Evolutionary conservation across 2,888 invertebrate genomes (phyloP), one percentile per base, ranked within the genome.

Genomic region (Acrocera orbiculus): DNA sequence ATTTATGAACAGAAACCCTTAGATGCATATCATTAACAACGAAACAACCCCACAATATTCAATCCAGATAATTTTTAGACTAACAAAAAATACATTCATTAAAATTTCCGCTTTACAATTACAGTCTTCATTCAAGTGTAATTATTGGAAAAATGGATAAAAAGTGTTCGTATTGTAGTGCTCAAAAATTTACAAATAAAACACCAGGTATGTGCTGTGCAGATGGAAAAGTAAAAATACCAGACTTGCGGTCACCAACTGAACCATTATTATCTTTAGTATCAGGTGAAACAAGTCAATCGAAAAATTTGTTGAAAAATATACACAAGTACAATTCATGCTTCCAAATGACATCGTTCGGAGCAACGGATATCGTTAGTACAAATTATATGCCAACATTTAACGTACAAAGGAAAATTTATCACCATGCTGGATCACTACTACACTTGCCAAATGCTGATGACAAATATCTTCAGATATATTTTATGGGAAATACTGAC

Each of bases 181-280:
- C 28, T 9, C 9, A 16, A 8, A 28, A 28, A 28, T 28, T 16
- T 10, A 15, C 8, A 28, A 16, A 28, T 4, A 17, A 28, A 17
- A 16, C 28, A 14, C 9, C 4, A 17, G 28, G 28, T 3, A 28
- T 28, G 28, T 28, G 16, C 28, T 28, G 28, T 8, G 5, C 17
- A 17, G 7, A n/a, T 29, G 29, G 29, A 11, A 29, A 29, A 29
- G 29, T 29, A 10, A 29, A 29, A 17, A 16, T 19, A 16, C 16
- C 3, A 11, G 19, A 5, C 3, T 9, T 16, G 11, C 11, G 17
- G 4, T 16, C 32, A 32, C 25, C 25, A 20, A 13, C 16, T 45
- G 49, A 56, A 39, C 54, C 53, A 44, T 45, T 54, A 45, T 22
- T 26, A 30, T 38, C 45, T 33, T 45, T 42, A 40, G 36, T 46